phyloP scores from a whole-genome alignment of 2,113 vertebrate genomes.

The Zosterops pallidus region DNA sequence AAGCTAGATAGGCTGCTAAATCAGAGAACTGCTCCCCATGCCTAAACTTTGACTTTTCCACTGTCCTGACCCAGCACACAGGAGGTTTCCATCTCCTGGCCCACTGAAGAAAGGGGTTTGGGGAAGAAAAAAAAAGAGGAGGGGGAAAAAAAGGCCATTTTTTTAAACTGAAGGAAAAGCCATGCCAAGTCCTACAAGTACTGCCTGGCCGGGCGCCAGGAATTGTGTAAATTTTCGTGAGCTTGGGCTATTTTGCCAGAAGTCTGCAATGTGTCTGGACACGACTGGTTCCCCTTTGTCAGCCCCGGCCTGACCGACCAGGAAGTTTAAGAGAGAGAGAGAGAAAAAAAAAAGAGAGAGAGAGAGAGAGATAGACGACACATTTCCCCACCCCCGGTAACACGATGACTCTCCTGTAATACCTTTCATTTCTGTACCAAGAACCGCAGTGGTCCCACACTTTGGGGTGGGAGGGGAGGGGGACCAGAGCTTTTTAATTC shows the following conservation, averaged over 20 bases:
- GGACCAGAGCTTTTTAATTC: neutral
- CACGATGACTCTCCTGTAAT: constrained; percentile 54
- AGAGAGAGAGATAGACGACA: neutral
- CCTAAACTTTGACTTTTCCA: constrained; percentile 78
- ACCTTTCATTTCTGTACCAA: constrained; percentile 34
- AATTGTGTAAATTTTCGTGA: constrained; percentile 82
- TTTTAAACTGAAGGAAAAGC: constrained; percentile 86
- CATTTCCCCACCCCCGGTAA: neutral
- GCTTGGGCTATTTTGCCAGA: constrained; percentile 80
- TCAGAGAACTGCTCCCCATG: constrained; percentile 69
- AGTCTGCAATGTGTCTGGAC: constrained; percentile 84
- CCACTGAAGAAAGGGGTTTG: constrained; percentile 34
- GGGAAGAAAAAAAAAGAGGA: neutral
- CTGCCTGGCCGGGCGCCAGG: constrained; percentile 82
- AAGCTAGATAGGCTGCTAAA: constrained; percentile 19
- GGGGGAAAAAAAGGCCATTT: constrained; percentile 62
- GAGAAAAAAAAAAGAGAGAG: no score
- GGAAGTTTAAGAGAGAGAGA: constrained; percentile 64
- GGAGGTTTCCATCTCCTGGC: constrained; percentile 64
- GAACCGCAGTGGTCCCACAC: neutral
- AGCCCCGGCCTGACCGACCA: constrained; percentile 73
- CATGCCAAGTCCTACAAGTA: constrained; percentile 87
- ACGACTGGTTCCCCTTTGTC: constrained; percentile 75
- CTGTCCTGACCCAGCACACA: constrained; percentile 74
- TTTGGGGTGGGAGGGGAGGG: neutral